Base-by-base conservation (phyloP, 2,888 invertebrate genomes). In the Thyatira batis region DNA sequence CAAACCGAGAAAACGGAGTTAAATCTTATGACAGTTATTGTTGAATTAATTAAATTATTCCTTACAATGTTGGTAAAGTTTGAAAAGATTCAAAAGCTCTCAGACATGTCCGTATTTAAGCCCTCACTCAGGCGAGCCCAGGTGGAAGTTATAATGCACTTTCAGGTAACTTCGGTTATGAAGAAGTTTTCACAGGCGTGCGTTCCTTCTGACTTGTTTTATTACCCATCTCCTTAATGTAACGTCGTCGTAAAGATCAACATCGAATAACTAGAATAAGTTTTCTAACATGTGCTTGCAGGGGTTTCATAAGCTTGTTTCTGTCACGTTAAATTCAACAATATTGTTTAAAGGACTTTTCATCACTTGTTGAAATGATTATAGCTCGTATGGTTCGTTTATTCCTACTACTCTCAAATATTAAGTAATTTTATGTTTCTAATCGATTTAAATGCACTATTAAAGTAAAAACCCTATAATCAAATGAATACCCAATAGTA, bases 141-240 rank as follows among this genome's bases (percentile, higher is more conserved):
- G 80, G 78, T 80, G 68, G 72, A 81, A 82, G 76, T 84, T 84
- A 81, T 82, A 85, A 84, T 85, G 85, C 85, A 83, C 77, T 82
- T 80, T 76, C 63, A 67, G 76, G 75, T 76, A 78, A 74, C 80
- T 81, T 71, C 67, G 57, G 67, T 73, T 78, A 78, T 79, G 77
- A 74, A 72, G 64, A 78, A 81, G 78, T 81, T 81, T 72, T 65
- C 60, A 57, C 60, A 53, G 63, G 56, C 58, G 57, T 52, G 56
- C 55, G 58, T 60, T 39, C 57, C 48, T 56, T 44, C 51, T 44
- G 62, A 69, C 71, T 76, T 75, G 68, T 72, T 77, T 75, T 75
- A 77, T 67, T 64, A 67, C 60, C 66, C 61, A 63, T 68, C 61
- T 65, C 59, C 53, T 61, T 65, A 58, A 56, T 59, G 63, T 58